Evolutionary conservation across 2,797 vertebrate species (phyloP), one percentile per base, ranked within the genome.

Genomic region (Sebastes wilsoni): DNA sequence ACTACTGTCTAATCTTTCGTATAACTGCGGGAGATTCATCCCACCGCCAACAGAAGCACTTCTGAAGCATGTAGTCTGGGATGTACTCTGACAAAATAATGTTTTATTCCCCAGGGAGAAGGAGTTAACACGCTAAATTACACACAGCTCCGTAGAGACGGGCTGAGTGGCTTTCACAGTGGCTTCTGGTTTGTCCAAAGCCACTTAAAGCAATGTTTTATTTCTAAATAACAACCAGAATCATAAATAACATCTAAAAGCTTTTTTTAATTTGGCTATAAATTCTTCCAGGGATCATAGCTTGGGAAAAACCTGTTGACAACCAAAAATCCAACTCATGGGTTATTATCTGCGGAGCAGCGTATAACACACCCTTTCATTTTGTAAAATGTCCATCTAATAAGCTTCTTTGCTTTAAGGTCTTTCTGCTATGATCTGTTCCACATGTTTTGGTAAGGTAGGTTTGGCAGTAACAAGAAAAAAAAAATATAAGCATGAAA

Each of bases 391-490:
- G 73, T 71, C 69, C 55, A 42, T 75, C 59, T 49, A 83, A 62
- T 88, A 84, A 79, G 79, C 82, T 75, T 36, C 52, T 90, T 86
- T 84, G 25, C 71, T 69, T 38, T 11, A 10, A 77, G 66, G 54
- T 81, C 28, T 80, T 77, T 80, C 20, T 36, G 59, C 70, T 62
- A 4, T 81, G 83, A 90, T 88, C 77, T 74, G 70, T 79, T 86
- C 68, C 80, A 89, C 75, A 84, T 90, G 86, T 83, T 67, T 60
- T 30, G 23, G 62, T 80, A 30, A 75, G 66, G 68, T 62, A 82
- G 67, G 59, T 82, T 85, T 85, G 22, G 34, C 34, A 74, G 32
- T 11, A 69, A n/a, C 4, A 1, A 2, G 27, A 20, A 62, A 34
- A 38, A 65, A 65, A 68, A 49, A 58, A 61, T 20, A 49, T n/a